Base-by-base conservation (phyloP, 2,113 vertebrate species). In the Pollimyrus isidori region DNA sequence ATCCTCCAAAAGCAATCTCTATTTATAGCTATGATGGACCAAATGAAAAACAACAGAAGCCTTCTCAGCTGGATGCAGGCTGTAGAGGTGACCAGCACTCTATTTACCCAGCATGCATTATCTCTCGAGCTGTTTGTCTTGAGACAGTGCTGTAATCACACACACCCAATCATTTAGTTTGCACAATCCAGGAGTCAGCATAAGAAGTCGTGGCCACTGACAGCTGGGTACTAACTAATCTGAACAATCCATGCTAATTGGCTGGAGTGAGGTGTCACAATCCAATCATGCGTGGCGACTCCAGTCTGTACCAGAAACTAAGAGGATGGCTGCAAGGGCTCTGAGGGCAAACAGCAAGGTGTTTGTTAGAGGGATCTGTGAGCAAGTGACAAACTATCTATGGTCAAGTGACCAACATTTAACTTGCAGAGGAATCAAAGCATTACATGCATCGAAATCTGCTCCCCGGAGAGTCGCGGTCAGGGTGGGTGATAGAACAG, bases 101-200 rank as follows among this genome's bases (percentile, higher is more conserved):
- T 89, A 50, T 35, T n/a, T 87, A 13, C 87, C 30, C 88, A 89
- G 89, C 30, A 90, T 45, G 89, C 30, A 90, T 45, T 76, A 76
- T 19, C 35, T 39, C 30, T 76, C 15, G 0, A 76, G 11, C 30
- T 1, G 13, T 35, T 35, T 7, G 5, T 19, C 15, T 39, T 76
- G 69, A 76, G 30, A 35, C 69, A 19, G 35, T 76, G 69, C 30
- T 76, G 4, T 76, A 39, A 39, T 15, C 30, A 39, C 69, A 39
- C 35, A 39, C 39, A 15, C 69, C 69, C 69, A 39, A 15, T 39
- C 69, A 76, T 76, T 76, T 76, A 19, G 26, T 76, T 76, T 11
- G 39, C 69, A 65, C 62, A 11, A 65, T 65, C 62, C 62, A 26
- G 2, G n/a, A 26, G 9, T 11, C 62, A 11, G 62, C 62, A 65